Evolutionary conservation across 2,888 invertebrate species (phyloP), one percentile per base, ranked within the genome.

Genomic region (Cerceris ruficornis): DNA sequence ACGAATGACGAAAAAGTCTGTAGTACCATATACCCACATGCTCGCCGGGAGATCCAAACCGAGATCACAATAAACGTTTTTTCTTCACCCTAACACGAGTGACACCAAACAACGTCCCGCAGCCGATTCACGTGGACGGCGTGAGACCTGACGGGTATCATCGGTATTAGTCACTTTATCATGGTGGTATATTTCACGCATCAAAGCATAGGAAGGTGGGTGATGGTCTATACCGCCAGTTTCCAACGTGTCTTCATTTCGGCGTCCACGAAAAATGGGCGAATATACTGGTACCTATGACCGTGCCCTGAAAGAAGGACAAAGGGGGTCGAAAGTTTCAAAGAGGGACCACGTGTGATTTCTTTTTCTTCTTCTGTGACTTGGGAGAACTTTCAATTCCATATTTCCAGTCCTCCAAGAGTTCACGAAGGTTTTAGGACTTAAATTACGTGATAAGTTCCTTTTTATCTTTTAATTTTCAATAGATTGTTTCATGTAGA

Each of bases 81-180:
- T 66, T 50, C 52, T 66, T 61, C 75, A 74, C 79, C 77, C 79
- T 69, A 69, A 80, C 81, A 62, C 13, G 57, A 59, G 57, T 39
- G 14, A 60, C 43, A 42, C 42, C 59, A 46, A 28, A 60, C 60
- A 55, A 60, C 60, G 59, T 54, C 76, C 69, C 68, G 73, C 73
- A 62, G 69, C 59, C 65, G 58, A 57, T 42, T 65, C 50, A 46
- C 60, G 66, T 41, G 28, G 69, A n/a, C 67, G 70, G 66, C 69
- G 82, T 80, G 83, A 83, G 83, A 83, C 69, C 70, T 52, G 75
- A 28, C 64, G 71, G 50, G 66, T 58, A 70, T 69, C 75, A 46
- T 70, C 59, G 50, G 61, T 57, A 70, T 82, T 82, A 80, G 80
- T 82, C 75, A 77, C 57, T 67, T 73, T 82, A 75, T 77, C 80